Conservation (phyloP, 2,113 vertebrate genomes). For the Merops nubicus region DNA sequence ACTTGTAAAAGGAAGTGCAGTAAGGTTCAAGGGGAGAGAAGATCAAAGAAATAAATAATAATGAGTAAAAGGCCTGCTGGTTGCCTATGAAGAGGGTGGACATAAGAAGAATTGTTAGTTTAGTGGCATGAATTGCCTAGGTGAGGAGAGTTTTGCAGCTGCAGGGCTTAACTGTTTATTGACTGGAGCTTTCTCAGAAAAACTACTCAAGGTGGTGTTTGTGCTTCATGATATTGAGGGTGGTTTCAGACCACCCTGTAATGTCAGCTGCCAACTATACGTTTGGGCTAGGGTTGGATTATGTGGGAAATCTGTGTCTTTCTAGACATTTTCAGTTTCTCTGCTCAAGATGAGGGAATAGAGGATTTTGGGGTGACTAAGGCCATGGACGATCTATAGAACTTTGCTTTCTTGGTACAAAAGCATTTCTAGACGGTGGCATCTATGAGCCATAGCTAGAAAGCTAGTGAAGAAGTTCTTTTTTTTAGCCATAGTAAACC, state of each 20-base stretch:
- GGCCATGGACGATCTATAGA: background rate
- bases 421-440: background rate
- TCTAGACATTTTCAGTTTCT: background rate
- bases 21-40: conserved; percentile 22
- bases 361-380: accelerated
- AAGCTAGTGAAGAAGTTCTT: background rate
- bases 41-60: conserved; percentile 66
- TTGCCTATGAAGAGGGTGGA: background rate
- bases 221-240: background rate
- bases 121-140: background rate
- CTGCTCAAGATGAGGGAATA: accelerated
- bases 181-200: background rate
- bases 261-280: background rate
- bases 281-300: background rate
- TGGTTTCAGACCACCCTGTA: background rate
- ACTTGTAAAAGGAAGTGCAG: conserved; percentile 58
- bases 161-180: background rate
- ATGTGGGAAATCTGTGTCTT: background rate
- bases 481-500: background rate
- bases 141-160: background rate
- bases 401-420: background rate
- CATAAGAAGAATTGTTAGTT: conserved; percentile 50
- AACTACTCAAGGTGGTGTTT: background rate
- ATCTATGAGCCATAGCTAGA: background rate
- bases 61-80: conserved; percentile 49